Percentiles rank a stretch among this genome's conserved stretches.
These are phyloP conservation scores for Pomacea canaliculata DNA, from an alignment of 2,888 invertebrate genomes.

Conservation along the genomic window DNA sequence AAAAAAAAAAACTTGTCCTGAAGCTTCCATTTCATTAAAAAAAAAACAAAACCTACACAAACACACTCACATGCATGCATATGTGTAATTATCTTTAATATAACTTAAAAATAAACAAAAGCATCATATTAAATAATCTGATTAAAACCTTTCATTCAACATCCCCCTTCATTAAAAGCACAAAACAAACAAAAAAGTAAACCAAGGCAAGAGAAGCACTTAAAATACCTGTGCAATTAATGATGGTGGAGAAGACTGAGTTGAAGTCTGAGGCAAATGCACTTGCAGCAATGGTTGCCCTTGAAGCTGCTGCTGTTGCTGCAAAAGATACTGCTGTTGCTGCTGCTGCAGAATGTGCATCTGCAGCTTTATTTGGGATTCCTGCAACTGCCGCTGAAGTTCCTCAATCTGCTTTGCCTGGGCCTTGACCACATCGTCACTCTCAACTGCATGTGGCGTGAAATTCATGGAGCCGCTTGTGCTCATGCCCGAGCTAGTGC, in stretches of 20 bases:
- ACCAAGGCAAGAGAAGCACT: too few relatives aligned
- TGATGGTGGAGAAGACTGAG: conserved; percentile 76
- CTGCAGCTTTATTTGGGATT: conserved; percentile 56
- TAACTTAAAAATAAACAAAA: too few relatives aligned
- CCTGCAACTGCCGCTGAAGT: conserved; percentile 77
- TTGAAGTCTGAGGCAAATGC: conserved; percentile 38
- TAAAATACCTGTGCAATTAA: conserved; percentile 30
- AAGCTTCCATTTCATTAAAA: neutral
- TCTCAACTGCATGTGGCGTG: neutral
- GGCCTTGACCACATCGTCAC: conserved; percentile 72
- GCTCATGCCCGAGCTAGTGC: conserved; percentile 23
- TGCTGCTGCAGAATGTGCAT: conserved; percentile 47
- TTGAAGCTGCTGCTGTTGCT: conserved; percentile 38
- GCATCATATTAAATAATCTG: too few relatives aligned
- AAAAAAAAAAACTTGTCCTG: neutral
- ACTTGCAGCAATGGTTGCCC: conserved; percentile 45
- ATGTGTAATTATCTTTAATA: too few relatives aligned
- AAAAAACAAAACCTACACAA: neutral
- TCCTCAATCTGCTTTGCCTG: conserved; percentile 90
- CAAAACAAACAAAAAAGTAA: too few relatives aligned
- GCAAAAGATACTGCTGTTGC: conserved; percentile 41
- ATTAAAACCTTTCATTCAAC: too few relatives aligned
- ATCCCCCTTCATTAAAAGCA: too few relatives aligned
- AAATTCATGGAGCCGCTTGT: conserved; percentile 32
- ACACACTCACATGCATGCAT: neutral